phyloP scores from a whole-genome alignment of 2,797 vertebrate species.

The Orientallactaga sibirica region DNA sequence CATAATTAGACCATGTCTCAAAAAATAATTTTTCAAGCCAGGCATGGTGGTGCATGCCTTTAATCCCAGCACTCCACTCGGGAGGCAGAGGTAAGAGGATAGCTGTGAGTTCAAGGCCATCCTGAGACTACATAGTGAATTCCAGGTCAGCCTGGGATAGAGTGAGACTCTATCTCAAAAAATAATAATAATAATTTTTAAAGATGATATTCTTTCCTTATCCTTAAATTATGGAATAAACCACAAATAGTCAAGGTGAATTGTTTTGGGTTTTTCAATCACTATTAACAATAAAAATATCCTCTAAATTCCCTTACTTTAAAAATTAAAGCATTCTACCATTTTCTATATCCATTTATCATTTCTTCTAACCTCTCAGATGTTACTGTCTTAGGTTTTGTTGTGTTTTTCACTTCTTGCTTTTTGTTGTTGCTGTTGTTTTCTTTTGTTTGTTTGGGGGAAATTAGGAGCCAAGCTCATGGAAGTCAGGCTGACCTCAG shows the following conservation, averaged over 20 bases:
- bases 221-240: neutral
- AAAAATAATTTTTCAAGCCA: neutral
- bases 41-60: too few species aligned
- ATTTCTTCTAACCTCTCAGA: neutral
- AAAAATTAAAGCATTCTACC: neutral
- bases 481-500: neutral
- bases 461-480: neutral
- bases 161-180: too few species aligned
- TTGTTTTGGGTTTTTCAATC: neutral
- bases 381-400: neutral
- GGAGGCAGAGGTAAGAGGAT: too few species aligned
- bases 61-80: too few species aligned
- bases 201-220: neutral
- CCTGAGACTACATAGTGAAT: too few species aligned
- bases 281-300: neutral
- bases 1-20: neutral
- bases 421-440: too few species aligned
- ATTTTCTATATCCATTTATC: fast-evolving
- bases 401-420: neutral
- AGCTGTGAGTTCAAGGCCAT: too few species aligned
- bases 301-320: neutral
- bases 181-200: too few species aligned
- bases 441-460: neutral
- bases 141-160: too few species aligned
- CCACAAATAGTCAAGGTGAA: neutral